Conservation (phyloP, 2,888 invertebrate species). For the Troides aeacus region DNA sequence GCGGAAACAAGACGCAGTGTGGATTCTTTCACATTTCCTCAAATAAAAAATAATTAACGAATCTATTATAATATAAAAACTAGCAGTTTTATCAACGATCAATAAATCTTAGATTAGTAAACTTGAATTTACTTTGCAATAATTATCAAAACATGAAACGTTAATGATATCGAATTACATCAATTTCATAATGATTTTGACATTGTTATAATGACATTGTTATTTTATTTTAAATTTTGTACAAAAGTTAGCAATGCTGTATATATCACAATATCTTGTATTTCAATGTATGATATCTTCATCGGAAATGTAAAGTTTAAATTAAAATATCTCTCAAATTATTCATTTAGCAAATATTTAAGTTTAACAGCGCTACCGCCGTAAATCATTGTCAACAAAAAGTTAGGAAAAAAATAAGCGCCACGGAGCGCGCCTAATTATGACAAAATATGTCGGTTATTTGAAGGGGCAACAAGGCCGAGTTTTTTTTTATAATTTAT, state of each 20-base stretch:
- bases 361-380: slow-evolving; percentile 31
- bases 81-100: no score
- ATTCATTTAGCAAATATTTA: slow-evolving; percentile 12
- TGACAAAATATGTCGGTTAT: slow-evolving; percentile 72
- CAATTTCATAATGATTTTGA: no score
- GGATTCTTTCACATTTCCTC: neutral
- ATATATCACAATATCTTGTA: no score
- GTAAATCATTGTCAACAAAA: slow-evolving; percentile 46
- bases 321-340: neutral
- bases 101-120: no score
- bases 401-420: slow-evolving; percentile 55
- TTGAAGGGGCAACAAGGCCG: slow-evolving; percentile 48
- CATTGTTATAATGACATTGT: no score
- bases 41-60: no score
- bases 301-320: neutral
- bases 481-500: slow-evolving; percentile 56
- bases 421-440: slow-evolving; percentile 64
- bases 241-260: no score
- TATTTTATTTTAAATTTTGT: no score
- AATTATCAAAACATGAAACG: neutral
- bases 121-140: no score
- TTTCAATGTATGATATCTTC: no score
- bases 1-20: slow-evolving; percentile 55
- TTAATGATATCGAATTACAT: no score
- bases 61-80: no score